Conservation (phyloP, 2,113 vertebrate species). For the Suncus etruscus region DNA sequence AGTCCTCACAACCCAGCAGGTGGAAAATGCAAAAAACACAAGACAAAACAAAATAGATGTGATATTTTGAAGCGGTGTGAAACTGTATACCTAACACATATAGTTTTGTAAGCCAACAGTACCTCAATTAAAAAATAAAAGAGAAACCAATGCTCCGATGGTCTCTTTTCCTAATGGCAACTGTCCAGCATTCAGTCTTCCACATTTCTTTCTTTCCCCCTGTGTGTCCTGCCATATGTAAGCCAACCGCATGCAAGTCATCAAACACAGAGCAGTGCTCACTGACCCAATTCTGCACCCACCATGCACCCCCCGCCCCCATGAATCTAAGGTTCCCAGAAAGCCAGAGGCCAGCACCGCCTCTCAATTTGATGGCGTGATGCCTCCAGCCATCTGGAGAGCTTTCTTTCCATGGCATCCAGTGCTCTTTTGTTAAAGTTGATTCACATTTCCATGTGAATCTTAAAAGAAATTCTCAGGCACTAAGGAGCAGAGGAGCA, state of each 20-base stretch:
- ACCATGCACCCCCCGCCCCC: fast-evolving
- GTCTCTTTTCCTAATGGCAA: not conserved
- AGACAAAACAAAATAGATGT: too few species aligned
- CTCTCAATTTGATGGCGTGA: not conserved
- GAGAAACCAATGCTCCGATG: not conserved
- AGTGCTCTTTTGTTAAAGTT: slow-evolving; percentile 56
- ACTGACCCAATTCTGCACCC: not conserved
- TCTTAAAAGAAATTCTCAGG: slow-evolving; percentile 40
- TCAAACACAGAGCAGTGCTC: not conserved
- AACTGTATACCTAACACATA: too few species aligned
- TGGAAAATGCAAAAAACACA: not conserved
- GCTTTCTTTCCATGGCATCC: not conserved
- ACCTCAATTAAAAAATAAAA: too few species aligned
- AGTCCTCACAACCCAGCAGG: not conserved
- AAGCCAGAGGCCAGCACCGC: not conserved
- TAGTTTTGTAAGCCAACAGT: too few species aligned
- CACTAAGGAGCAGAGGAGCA: not conserved
- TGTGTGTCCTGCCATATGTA: not conserved
- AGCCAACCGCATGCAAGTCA: not conserved
- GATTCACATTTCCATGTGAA: slow-evolving; percentile 35
- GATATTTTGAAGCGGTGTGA: too few species aligned
- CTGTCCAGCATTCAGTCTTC: not conserved
- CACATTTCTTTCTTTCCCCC: not conserved
- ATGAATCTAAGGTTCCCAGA: not conserved
- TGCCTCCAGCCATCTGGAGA: not conserved